Percentiles rank a stretch among this genome's conserved stretches.
Evolutionary conservation across 2,888 invertebrate species (phyloP).

Genomic region (Apamea epomidion): DNA sequence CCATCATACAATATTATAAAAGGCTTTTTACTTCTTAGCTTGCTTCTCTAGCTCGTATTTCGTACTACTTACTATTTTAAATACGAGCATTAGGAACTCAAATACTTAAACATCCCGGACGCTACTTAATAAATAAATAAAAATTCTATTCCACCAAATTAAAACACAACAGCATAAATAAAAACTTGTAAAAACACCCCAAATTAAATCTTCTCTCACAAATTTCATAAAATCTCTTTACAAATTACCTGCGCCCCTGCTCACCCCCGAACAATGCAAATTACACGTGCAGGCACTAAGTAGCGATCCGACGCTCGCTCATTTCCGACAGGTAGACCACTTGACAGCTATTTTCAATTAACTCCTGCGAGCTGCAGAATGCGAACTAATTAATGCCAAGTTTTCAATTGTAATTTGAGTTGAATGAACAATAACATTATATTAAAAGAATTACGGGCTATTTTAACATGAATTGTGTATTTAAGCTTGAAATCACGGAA

Average conservation of each 20-base stretch:
- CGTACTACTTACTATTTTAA: neutral
- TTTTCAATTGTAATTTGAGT: conserved; percentile 46
- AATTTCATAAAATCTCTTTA: conserved; percentile 10
- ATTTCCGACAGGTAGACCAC: conserved; percentile 67
- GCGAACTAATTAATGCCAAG: conserved; percentile 43
- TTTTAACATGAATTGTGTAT: neutral
- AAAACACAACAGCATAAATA: neutral
- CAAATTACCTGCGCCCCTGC: conserved; percentile 29
- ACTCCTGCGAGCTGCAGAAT: conserved; percentile 43
- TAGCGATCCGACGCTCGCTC: conserved; percentile 63
- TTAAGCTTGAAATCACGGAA: neutral
- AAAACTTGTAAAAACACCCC: neutral
- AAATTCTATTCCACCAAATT: neutral
- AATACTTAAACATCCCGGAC: neutral
- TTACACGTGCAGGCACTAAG: conserved; percentile 63
- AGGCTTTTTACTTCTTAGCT: too few species aligned
- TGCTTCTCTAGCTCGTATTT: too few species aligned
- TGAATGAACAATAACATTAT: conserved; percentile 27
- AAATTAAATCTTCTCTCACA: neutral
- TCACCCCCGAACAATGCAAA: conserved; percentile 48
- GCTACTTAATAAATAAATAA: neutral
- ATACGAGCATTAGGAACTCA: neutral
- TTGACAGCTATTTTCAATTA: conserved; percentile 77
- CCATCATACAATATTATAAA: neutral
- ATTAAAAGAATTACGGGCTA: neutral